These are phyloP conservation scores for Drosophila silvestris DNA, from an alignment of 2,888 invertebrate species.

Conservation along the genomic window DNA sequence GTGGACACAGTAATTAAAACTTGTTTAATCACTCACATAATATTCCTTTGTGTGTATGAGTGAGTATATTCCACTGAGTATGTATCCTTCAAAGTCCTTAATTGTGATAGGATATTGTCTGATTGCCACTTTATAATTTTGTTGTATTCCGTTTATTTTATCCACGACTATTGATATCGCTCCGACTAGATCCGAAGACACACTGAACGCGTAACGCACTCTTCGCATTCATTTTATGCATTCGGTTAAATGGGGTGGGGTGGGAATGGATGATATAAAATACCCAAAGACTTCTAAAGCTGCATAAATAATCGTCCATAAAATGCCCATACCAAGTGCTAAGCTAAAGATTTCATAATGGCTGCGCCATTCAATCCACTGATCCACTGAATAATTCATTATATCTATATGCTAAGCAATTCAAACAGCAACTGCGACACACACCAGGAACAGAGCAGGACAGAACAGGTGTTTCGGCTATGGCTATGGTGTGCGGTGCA, in stretches of 20 bases:
- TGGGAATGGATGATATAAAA: conserved; percentile 19
- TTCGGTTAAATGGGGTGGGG: conserved; percentile 22
- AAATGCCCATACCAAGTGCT: conserved; percentile 56
- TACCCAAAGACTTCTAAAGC: conserved; percentile 19
- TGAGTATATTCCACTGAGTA: conserved; percentile 1
- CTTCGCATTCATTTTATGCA: conserved; percentile 63
- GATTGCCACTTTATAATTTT: not conserved
- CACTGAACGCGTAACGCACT: conserved; percentile 68
- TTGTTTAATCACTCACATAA: conserved; percentile 24
- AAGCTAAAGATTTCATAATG: conserved; percentile 49
- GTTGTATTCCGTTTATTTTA: conserved; percentile 7
- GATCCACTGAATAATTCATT: conserved; percentile 66
- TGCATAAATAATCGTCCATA: conserved; percentile 62
- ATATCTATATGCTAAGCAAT: conserved; percentile 53
- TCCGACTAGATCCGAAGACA: conserved; percentile 61
- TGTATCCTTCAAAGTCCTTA: conserved; percentile 12
- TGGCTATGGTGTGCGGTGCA: not conserved
- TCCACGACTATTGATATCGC: conserved; percentile 43
- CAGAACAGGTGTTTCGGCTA: conserved; percentile 36
- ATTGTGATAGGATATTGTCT: conserved; percentile 22
- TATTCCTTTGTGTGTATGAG: conserved; percentile 21
- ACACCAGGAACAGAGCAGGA: conserved; percentile 26
- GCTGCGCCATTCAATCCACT: conserved; percentile 25
- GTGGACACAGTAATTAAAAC: not conserved
- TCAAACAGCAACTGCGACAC: conserved; percentile 56